Conservation (phyloP, 2,113 vertebrate species). For the Ovis canadensis region DNA sequence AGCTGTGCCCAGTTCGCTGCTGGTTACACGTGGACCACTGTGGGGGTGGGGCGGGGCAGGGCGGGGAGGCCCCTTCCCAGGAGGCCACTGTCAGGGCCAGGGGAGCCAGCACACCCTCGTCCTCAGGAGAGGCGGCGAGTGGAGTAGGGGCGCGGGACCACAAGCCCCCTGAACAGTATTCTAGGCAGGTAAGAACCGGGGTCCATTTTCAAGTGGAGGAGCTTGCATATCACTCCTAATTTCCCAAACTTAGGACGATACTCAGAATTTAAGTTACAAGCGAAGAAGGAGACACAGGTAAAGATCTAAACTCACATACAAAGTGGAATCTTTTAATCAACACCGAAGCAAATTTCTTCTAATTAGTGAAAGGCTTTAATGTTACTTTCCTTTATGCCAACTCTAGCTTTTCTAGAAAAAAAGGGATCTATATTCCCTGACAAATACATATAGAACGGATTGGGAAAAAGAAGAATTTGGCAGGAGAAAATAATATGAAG, state of each 20-base stretch:
- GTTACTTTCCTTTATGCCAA: neutral
- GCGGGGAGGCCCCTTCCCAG: neutral
- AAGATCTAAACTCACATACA: neutral
- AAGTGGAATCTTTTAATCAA: neutral
- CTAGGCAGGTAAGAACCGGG: neutral
- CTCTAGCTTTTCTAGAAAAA: neutral
- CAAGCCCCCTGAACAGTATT: accelerated
- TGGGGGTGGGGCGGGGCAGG: accelerated
- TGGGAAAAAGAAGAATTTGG: neutral
- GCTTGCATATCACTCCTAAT: neutral
- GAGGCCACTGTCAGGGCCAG: no score
- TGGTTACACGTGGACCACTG: neutral
- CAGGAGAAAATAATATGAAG: neutral
- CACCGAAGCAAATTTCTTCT: neutral
- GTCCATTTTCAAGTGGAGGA: neutral
- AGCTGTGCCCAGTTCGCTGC: neutral
- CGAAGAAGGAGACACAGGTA: neutral
- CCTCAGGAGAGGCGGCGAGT: neutral
- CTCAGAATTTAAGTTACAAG: neutral
- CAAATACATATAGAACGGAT: neutral
- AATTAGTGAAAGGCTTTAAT: neutral
- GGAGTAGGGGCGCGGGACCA: accelerated
- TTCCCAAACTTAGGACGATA: neutral
- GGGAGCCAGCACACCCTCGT: accelerated
- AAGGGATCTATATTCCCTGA: neutral